Evolutionary conservation across 2,888 invertebrate genomes (phyloP).

Genomic region (Perithous albicinctus): DNA sequence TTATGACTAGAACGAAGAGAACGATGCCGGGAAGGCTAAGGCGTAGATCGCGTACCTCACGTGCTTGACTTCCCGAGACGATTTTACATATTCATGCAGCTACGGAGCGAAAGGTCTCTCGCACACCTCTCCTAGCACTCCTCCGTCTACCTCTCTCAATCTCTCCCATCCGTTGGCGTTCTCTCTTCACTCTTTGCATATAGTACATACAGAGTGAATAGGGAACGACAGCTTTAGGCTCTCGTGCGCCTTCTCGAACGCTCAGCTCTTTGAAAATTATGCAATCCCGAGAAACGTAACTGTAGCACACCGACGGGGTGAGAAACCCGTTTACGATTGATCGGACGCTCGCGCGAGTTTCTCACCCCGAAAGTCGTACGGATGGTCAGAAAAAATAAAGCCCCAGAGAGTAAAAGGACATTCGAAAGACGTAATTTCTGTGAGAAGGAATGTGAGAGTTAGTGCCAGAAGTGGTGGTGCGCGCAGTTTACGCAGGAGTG

Average conservation of each 20-base stretch:
- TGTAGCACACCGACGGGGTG: neutral
- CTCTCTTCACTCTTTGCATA: neutral
- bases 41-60: slow-evolving; percentile 63
- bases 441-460: neutral
- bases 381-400: slow-evolving; percentile 10
- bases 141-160: neutral
- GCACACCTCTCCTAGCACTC: slow-evolving; percentile 20
- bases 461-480: neutral
- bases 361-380: neutral
- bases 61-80: slow-evolving; percentile 72
- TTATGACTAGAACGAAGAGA: slow-evolving; percentile 34
- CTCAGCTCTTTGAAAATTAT: slow-evolving; percentile 42
- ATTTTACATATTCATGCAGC: slow-evolving; percentile 78
- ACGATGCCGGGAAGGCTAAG: slow-evolving; percentile 27
- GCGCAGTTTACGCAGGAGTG: neutral
- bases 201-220: neutral
- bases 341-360: slow-evolving; percentile 30
- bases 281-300: slow-evolving; percentile 37
- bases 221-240: neutral
- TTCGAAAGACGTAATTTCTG: slow-evolving; percentile 7
- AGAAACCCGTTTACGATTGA: slow-evolving; percentile 50
- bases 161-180: slow-evolving; percentile 1
- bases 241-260: slow-evolving; percentile 34
- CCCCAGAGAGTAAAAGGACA: slow-evolving; percentile 8
- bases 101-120: neutral